Base-by-base conservation (phyloP, 2,113 vertebrate species). In the Accipiter virgatus region DNA sequence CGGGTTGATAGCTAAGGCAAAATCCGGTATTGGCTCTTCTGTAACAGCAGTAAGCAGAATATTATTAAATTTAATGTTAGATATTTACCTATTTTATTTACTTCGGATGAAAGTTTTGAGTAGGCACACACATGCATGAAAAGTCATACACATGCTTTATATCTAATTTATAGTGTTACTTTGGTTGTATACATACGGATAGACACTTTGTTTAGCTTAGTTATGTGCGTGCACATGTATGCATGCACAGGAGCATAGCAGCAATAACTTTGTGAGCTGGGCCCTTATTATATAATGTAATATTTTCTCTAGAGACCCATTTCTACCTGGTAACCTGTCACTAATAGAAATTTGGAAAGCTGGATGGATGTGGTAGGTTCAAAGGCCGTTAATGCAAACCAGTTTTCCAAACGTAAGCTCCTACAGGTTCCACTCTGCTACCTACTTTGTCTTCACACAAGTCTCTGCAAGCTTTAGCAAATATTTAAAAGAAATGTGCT, bases 71-170 rank as follows among this genome's bases (percentile, higher is more conserved):
- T 52, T 45, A 34, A 50, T 1, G 1, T 22, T 40, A 70, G 27
- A 10, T 14, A 7, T 17, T 82, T 73, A 47, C 22, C 7, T 26
- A 3, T 59, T 91, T 68, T 56, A 18, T 68, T 56, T 47, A 43
- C 21, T 31, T 65, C 32, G 40, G 63, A 25, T 47, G 53, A 18
- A 18, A 40, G 21, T 79, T 79, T 88, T 47, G 52, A 75, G 52
- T 50, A 36, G 48, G 10, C 48, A n/a, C 0, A 2, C 3, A 4
- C 3, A 17, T 13, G 5, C 3, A 1, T 65, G 56, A 55, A 26
- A 26, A 48, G 29, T 17, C 12, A 34, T 27, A 21, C 32, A 8
- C n/a, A 4, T 4, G 4, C 45, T 16, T 73, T 61, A 1, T 5
- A 4, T 11, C 22, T 65, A 21, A 81, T 53, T 58, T 16, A 3